phyloP scores from a whole-genome alignment of 2,797 vertebrate genomes.

The Hozukius guyotensis region DNA sequence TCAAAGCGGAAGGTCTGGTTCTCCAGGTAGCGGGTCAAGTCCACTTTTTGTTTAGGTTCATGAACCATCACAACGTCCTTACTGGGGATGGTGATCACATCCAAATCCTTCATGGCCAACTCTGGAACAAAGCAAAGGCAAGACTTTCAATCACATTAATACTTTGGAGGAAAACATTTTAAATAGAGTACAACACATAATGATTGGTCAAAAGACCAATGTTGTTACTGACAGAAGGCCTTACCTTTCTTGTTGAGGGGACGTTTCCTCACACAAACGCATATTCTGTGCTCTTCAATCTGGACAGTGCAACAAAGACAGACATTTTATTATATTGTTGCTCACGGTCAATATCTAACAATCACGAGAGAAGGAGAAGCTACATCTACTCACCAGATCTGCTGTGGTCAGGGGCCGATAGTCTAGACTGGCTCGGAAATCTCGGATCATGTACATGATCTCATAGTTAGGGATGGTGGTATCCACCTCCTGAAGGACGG shows the following conservation, averaged over 20 bases:
- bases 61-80: constrained; percentile 99
- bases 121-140: constrained; percentile 80
- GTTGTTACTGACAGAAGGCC: background rate
- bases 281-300: constrained; percentile 99
- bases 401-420: constrained; percentile 94
- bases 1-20: constrained; percentile 99
- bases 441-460: constrained; percentile 98
- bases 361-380: background rate
- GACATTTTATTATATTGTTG: background rate
- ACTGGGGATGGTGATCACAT: constrained; percentile 98
- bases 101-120: constrained; percentile 92
- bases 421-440: constrained; percentile 96
- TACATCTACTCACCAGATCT: constrained; percentile 87
- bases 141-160: background rate
- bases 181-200: background rate
- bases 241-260: constrained; percentile 98
- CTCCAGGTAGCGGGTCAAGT: constrained; percentile 96
- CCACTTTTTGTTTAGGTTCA: constrained; percentile 98
- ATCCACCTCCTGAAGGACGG: constrained; percentile 88
- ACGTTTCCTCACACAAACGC: constrained; percentile 97
- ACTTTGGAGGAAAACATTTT: background rate
- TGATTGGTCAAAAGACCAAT: background rate
- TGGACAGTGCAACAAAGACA: constrained; percentile 57
- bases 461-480: constrained; percentile 97
- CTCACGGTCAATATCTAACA: background rate